Base-by-base conservation (phyloP, 2,888 invertebrate species). In the Macrosoma leucophasiata region DNA sequence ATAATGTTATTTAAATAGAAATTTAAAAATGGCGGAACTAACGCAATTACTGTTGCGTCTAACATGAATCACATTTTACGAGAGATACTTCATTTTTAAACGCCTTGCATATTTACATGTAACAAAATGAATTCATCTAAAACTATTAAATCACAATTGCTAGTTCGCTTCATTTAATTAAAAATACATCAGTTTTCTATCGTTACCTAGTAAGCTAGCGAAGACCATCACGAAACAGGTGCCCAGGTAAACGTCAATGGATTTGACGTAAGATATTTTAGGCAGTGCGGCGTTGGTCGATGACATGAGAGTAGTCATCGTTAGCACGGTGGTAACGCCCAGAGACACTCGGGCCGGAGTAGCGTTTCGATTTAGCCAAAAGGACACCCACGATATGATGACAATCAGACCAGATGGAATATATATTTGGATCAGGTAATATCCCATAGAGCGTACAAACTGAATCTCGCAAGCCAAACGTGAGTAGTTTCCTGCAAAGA, bases 191-290 rank as follows among this genome's bases (percentile, higher is more conserved):
- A n/a, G n/a, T n/a, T n/a, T 3, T 38, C 18, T 29, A 33, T 25
- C 9, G 48, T 90, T 89, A 95, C 96, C 96, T 86, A 98, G 86
- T 69, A 98, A 88, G 77, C 96, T 96, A 60, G 97, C 97, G 88
- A 97, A 97, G 76, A 97, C 97, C 97, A 97, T 97, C 71, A 97
- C 95, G 93, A 97, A 97, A 87, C 96, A 97, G 70, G 96, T 96
- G 70, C 96, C 96, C 85, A 97, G 87, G 85, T 96, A 97, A 60
- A 97, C 96, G 85, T 97, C 97, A 79, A 97, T 97, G 61, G 95
- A 95, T 84, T 97, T 97, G 82, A 97, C 96, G 86, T 97, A 97
- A 50, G 96, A 96, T 74, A 97, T 97, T 88, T 98, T 96, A 58
- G 98, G 98, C 74, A 99, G 89, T 62, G 95, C 95, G 60, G 96